Evolutionary conservation across 2,888 invertebrate genomes (phyloP), one percentile per base, ranked within the genome.

Genomic region (Apodemia zela): DNA sequence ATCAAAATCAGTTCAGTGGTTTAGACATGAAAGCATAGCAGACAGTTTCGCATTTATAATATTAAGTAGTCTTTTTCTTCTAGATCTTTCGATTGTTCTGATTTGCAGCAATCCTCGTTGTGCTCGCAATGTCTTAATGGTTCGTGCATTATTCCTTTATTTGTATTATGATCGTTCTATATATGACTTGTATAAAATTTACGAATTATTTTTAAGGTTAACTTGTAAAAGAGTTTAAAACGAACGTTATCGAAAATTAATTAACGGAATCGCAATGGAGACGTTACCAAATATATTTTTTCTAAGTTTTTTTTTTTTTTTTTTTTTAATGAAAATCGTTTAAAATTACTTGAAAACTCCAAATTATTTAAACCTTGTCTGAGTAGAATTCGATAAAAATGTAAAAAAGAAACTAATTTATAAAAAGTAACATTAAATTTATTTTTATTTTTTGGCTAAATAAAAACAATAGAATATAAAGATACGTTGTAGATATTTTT

Each of bases 71-170:
- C 3, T 38, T 38, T 42, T 42, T 15, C 42, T 42, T 42, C 42
- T 42, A 42, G 15, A 42, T 42, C 5, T 42, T 42, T 42, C 42
- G 42, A 42, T 15, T 42, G 42, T 42, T 42, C 15, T 58, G 45
- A 49, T 33, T 59, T 25, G 62, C 59, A 33, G 47, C 45, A 58
- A 61, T 63, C 65, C 60, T 74, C 81, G 73, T 69, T 80, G 83
- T 78, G 78, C 82, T 85, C 84, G 85, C 84, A 81, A 81, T 73
- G 70, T 79, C 75, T 60, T 69, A 65, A 68, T 66, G 66, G 68
- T 65, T 69, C 61, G 70, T 68, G 54, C 54, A 54, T 54, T 71
- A 65, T 66, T 69, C 71, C 58, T 62, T 58, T 49, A 60, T 66
- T 66, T 60, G 63, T 58, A 49, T 61, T 51, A 29, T 47, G 13